Evolutionary conservation across 2,797 vertebrate genomes (phyloP).

Genomic region (Apogon hyalosoma): DNA sequence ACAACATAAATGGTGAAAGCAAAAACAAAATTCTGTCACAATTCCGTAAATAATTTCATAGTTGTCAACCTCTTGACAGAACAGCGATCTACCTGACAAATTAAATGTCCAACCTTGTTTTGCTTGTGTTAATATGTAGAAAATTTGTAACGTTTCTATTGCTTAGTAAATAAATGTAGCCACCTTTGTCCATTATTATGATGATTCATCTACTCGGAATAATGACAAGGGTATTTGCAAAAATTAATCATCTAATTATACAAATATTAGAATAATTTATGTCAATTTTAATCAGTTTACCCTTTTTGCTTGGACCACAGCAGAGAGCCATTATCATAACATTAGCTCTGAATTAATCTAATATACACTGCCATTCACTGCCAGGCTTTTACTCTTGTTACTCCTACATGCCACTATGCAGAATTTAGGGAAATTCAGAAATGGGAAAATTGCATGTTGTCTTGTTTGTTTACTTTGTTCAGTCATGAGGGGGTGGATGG

Average conservation of each 20-base stretch:
- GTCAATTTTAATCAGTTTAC: slow-evolving; percentile 43
- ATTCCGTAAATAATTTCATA: slow-evolving; percentile 11
- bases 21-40: neutral
- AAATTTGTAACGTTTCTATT: slow-evolving; percentile 10
- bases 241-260: slow-evolving; percentile 40
- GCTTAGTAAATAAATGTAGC: slow-evolving; percentile 15
- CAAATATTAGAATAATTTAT: slow-evolving; percentile 41
- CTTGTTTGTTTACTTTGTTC: slow-evolving; percentile 58
- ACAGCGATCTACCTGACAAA: no score
- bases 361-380: slow-evolving; percentile 16
- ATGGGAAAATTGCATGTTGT: slow-evolving; percentile 27
- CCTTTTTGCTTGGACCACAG: slow-evolving; percentile 40
- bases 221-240: slow-evolving; percentile 11
- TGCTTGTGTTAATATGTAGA: neutral
- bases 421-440: slow-evolving; percentile 40
- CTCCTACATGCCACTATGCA: slow-evolving; percentile 27
- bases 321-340: slow-evolving; percentile 33
- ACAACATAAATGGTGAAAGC: slow-evolving; percentile 10
- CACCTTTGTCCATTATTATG: slow-evolving; percentile 22
- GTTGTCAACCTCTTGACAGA: slow-evolving; percentile 16
- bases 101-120: no score
- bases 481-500: slow-evolving; percentile 55
- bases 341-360: slow-evolving; percentile 49
- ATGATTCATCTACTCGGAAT: slow-evolving; percentile 9
- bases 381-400: slow-evolving; percentile 14